Percentiles rank a stretch among this genome's conserved stretches.
Conservation (phyloP, 2,797 vertebrate genomes). For the Remorina albescens region DNA sequence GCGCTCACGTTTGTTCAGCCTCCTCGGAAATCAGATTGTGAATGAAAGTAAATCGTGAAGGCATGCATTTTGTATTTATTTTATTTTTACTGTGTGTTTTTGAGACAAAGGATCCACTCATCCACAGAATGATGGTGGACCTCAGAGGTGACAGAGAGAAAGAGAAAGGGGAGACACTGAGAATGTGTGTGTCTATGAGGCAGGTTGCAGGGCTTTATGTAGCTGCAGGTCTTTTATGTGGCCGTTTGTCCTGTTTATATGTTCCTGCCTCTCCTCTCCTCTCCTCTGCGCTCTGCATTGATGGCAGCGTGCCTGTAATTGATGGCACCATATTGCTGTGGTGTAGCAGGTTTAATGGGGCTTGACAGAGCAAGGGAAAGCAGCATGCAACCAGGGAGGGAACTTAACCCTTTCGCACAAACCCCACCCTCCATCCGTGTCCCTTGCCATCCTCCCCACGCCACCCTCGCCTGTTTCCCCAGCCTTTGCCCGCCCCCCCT, state of each 20-base stretch:
- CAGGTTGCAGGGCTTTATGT: constrained; percentile 68
- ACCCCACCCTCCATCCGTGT: constrained; percentile 27
- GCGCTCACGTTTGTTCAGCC: neutral
- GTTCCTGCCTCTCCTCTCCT: constrained; percentile 77
- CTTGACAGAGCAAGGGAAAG: constrained; percentile 86
- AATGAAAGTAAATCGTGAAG: constrained; percentile 52
- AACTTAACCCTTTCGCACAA: constrained; percentile 82
- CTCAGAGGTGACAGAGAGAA: constrained; percentile 32
- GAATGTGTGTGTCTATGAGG: constrained; percentile 26
- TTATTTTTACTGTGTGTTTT: constrained; percentile 10
- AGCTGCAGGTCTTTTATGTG: constrained; percentile 82
- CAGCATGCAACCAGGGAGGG: constrained; percentile 76
- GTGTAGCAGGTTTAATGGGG: constrained; percentile 88
- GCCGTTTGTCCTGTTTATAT: constrained; percentile 88
- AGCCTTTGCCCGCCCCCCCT: neutral
- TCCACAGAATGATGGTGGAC: constrained; percentile 16
- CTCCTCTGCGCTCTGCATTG: constrained; percentile 76
- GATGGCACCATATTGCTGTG: constrained; percentile 88
- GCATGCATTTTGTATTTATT: constrained; percentile 6
- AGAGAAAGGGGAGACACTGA: neutral
- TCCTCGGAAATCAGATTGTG: constrained; percentile 18
- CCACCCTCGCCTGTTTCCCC: constrained; percentile 15
- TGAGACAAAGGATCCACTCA: constrained; percentile 42
- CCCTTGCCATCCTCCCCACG: neutral
- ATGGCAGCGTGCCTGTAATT: constrained; percentile 85